Percentiles rank a stretch among this genome's conserved stretches.
Evolutionary conservation across 2,888 invertebrate species (phyloP).

Genomic region (Hyles lineata): DNA sequence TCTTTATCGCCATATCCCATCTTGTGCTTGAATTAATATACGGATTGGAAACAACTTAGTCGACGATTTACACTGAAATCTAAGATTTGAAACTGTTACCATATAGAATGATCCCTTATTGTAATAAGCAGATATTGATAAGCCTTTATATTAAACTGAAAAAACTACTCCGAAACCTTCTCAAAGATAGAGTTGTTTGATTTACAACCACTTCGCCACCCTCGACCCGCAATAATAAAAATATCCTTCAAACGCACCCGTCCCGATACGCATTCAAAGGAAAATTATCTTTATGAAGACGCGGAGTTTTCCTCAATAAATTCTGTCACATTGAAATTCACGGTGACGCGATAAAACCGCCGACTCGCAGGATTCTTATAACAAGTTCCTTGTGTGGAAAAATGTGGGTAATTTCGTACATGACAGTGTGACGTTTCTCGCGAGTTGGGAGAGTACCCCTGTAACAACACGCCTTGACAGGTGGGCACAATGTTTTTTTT

Average conservation of each 20-base stretch:
- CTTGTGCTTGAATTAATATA: too few species aligned
- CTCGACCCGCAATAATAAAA: background rate
- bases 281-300: constrained; percentile 1
- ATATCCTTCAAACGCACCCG: background rate
- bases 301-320: constrained; percentile 17
- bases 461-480: background rate
- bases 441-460: background rate
- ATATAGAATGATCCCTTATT: too few species aligned
- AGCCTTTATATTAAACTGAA: background rate
- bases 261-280: background rate
- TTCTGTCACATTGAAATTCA: constrained; percentile 4
- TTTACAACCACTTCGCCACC: background rate
- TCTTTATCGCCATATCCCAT: too few species aligned
- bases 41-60: too few species aligned
- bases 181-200: background rate
- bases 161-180: background rate
- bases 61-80: too few species aligned
- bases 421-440: background rate
- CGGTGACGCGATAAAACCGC: background rate
- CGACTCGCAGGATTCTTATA: background rate
- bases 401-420: background rate
- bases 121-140: background rate
- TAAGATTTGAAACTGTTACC: too few species aligned
- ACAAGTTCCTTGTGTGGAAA: background rate
- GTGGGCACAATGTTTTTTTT: background rate